These are phyloP conservation scores for Brachionus plicatilis DNA, from an alignment of 1,140 invertebrate genomes.

Conservation along the genomic window DNA sequence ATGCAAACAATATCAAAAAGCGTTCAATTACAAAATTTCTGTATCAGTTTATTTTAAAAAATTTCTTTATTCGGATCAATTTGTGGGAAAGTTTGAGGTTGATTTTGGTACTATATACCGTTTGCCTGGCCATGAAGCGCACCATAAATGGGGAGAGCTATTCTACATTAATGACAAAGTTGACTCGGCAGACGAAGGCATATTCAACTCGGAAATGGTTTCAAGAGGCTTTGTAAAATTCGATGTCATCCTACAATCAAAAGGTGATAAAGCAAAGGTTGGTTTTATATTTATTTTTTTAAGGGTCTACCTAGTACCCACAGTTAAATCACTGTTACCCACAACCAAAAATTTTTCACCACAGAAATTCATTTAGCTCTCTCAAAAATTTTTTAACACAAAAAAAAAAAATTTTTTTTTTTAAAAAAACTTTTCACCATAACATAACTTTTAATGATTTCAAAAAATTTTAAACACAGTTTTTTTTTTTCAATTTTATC, in stretches of 20 bases:
- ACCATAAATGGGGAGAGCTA: constrained; percentile 26
- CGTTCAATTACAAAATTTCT: constrained; percentile 25
- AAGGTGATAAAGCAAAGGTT: constrained; percentile 29
- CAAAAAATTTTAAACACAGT: too few species aligned
- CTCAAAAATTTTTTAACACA: too few species aligned
- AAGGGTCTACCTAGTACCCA: not conserved
- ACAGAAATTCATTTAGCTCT: too few species aligned
- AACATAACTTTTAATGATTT: too few species aligned
- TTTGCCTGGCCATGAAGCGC: constrained; percentile 19
- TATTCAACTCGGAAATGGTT: not conserved
- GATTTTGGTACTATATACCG: constrained; percentile 35
- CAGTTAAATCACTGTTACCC: too few species aligned
- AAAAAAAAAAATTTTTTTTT: too few species aligned
- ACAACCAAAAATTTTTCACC: too few species aligned
- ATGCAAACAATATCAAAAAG: not conserved
- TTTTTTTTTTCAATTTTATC: too few species aligned
- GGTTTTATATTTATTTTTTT: not conserved
- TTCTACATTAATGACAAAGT: not conserved
- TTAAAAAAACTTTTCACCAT: too few species aligned
- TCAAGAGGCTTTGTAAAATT: constrained; percentile 29
- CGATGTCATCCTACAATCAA: constrained; percentile 26
- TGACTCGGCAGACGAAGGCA: not conserved
- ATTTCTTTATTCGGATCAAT: not conserved
- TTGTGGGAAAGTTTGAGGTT: constrained; percentile 20
- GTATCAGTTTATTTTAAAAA: constrained; percentile 23